These are phyloP conservation scores for Caenorhabditis sinica DNA, from an alignment of 2,888 invertebrate species.

Conservation along the genomic window DNA sequence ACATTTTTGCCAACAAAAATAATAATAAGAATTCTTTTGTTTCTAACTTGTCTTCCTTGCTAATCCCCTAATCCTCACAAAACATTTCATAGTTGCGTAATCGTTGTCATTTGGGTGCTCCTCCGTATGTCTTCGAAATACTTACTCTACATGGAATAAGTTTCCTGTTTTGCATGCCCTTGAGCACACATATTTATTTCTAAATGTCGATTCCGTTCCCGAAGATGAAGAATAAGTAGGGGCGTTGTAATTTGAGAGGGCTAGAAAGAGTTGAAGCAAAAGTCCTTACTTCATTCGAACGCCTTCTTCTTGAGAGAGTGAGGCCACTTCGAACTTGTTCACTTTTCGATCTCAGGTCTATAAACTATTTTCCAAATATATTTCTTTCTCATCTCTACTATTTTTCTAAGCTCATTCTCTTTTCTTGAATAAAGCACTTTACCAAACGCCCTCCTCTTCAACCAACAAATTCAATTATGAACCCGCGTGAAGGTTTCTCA, in stretches of 20 bases:
- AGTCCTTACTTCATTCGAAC: slow-evolving; percentile 19
- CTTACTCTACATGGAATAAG: slow-evolving; percentile 38
- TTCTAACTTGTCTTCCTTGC: slow-evolving; percentile 19
- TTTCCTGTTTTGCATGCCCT: slow-evolving; percentile 59
- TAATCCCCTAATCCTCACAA: slow-evolving; percentile 34
- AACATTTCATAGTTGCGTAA: slow-evolving; percentile 39
- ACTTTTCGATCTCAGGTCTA: too few relatives aligned
- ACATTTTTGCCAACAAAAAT: slow-evolving; percentile 2
- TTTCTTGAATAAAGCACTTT: slow-evolving; percentile 7
- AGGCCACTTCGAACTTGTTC: background rate
- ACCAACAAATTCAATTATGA: background rate
- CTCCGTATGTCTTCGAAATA: slow-evolving; percentile 10
- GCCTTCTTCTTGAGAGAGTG: slow-evolving; percentile 4
- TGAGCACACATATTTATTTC: slow-evolving; percentile 45
- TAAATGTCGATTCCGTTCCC: slow-evolving; percentile 1
- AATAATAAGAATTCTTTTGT: background rate
- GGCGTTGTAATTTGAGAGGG: slow-evolving; percentile 43
- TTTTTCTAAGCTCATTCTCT: background rate
- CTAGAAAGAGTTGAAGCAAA: background rate
- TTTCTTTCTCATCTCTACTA: background rate
- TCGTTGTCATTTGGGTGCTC: slow-evolving; percentile 22
- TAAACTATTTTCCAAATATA: background rate
- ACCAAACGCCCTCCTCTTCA: background rate
- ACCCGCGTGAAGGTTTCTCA: slow-evolving; percentile 15
- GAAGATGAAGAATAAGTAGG: slow-evolving; percentile 26